Evolutionary conservation across 1,140 invertebrate species (phyloP).

Genomic region (Drosophila grimshawi): DNA sequence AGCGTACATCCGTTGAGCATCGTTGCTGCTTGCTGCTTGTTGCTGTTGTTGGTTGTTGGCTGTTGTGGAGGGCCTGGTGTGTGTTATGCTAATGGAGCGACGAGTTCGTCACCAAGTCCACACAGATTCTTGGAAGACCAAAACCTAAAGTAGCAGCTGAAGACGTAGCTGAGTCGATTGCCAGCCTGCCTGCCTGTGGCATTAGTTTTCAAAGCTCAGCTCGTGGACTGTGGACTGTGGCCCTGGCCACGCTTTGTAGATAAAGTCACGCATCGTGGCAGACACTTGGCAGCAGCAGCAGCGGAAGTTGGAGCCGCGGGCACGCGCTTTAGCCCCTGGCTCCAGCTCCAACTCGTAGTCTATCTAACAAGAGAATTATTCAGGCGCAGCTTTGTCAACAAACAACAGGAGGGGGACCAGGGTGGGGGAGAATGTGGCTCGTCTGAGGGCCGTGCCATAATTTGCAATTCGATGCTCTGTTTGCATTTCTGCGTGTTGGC

Average conservation of each 20-base stretch:
- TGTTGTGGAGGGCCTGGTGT: neutral
- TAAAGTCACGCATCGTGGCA: conserved; percentile 68
- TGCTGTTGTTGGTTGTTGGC: neutral
- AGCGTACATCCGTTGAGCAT: conserved; percentile 65
- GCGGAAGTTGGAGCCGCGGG: conserved; percentile 71
- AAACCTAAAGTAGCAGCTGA: conserved; percentile 10
- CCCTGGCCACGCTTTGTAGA: conserved; percentile 58
- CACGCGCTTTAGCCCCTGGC: conserved; percentile 62
- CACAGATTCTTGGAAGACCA: conserved; percentile 69
- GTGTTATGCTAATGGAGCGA: conserved; percentile 75
- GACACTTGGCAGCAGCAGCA: conserved; percentile 51
- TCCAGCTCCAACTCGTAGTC: conserved; percentile 7
- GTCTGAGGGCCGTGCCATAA: conserved; percentile 47
- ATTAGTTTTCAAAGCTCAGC: conserved; percentile 59
- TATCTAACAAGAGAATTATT: conserved; percentile 51
- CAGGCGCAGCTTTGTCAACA: conserved; percentile 48
- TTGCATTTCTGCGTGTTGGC: conserved; percentile 82
- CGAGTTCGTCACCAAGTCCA: conserved; percentile 63
- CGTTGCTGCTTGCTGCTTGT: neutral
- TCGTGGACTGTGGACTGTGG: conserved; percentile 22
- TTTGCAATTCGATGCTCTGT: conserved; percentile 82
- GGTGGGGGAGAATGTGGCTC: neutral
- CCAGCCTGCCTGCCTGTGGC: conserved; percentile 29
- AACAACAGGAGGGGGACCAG: neutral
- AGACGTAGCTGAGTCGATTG: neutral